Evolutionary conservation across 2,113 vertebrate species (phyloP), one percentile per base, ranked within the genome.

Genomic region (Eurypyga helias): DNA sequence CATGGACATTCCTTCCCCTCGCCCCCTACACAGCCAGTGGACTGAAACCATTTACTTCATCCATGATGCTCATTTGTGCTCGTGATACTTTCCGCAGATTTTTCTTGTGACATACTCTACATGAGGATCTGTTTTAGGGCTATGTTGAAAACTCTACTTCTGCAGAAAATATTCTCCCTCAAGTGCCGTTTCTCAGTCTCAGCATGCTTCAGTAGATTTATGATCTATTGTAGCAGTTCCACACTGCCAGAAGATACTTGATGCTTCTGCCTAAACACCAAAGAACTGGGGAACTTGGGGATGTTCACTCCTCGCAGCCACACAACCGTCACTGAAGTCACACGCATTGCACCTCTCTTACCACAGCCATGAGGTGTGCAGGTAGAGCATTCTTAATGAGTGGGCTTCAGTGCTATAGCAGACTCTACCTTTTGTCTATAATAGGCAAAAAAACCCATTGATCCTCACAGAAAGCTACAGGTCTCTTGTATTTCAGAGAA

Each of bases 281-380:
- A 49, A 70, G 54, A 83, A 41, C 51, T 26, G 3, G 3, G 6
- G 41, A 87, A 85, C 16, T 24, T 60, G 11, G 43, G 82, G 28
- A 6, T 38, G 8, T 25, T 67, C 8, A 28, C 14, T 62, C 9
- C n/a, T 18, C 2, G 1, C 24, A 89, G 58, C 13, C 41, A 58
- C 38, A 19, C 17, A 55, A 29, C 54, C 49, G 25, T 24, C 24
- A 61, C 7, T 28, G 31, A 64, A 20, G 3, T 18, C 15, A 52
- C 0, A 0, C 25, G 16, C 16, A 25, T 11, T 73, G 62, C 5
- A 19, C 14, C 19, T 52, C 36, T 65, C 38, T 48, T 12, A 45
- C 9, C 33, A 51, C 34, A 69, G 3, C 8, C 16, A 36, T 1
- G 2, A 83, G 14, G 5, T 45, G 17, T 48, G 31, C 1, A 0